A percentile compares a stretch with the other conserved stretches of the same genome.
These are phyloP conservation scores for Podarcis cretensis DNA, from an alignment of 2,113 vertebrate species.

Conservation along the genomic window DNA sequence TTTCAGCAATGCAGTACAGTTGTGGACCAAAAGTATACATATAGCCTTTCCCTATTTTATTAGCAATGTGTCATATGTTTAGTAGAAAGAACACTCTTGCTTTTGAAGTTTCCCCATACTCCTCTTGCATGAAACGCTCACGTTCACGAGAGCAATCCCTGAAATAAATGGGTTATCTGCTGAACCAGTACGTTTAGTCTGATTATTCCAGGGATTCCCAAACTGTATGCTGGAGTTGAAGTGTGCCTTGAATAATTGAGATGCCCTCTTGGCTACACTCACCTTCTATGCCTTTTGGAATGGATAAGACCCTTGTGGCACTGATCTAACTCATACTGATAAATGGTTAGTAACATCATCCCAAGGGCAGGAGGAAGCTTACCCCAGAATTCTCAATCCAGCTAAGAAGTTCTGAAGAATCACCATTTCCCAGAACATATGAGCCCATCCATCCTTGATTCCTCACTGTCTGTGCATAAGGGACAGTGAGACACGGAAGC, in stretches of 20 bases:
- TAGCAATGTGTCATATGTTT: slow-evolving; percentile 7
- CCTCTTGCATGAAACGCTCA: slow-evolving; percentile 11
- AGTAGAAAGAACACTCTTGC: background rate
- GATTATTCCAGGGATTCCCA: background rate
- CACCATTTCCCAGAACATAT: background rate
- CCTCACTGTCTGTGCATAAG: background rate
- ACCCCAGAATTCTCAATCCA: background rate
- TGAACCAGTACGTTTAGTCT: slow-evolving; percentile 9
- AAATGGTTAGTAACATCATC: background rate
- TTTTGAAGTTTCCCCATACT: slow-evolving; percentile 22
- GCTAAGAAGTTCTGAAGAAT: background rate
- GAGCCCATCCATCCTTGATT: background rate
- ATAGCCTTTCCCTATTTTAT: slow-evolving; percentile 40
- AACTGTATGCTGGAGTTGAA: background rate
- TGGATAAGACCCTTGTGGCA: background rate
- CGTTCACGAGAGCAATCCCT: slow-evolving; percentile 9
- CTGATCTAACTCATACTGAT: background rate
- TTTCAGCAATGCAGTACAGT: slow-evolving; percentile 37
- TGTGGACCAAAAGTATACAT: slow-evolving; percentile 52
- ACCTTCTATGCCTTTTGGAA: background rate
- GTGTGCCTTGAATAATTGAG: background rate
- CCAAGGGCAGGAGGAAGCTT: background rate
- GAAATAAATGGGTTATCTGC: slow-evolving; percentile 4
- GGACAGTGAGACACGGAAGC: too few species aligned
- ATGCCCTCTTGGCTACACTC: background rate